phyloP scores from a whole-genome alignment of 2,888 invertebrate species.

The Polymixis lichenea region DNA sequence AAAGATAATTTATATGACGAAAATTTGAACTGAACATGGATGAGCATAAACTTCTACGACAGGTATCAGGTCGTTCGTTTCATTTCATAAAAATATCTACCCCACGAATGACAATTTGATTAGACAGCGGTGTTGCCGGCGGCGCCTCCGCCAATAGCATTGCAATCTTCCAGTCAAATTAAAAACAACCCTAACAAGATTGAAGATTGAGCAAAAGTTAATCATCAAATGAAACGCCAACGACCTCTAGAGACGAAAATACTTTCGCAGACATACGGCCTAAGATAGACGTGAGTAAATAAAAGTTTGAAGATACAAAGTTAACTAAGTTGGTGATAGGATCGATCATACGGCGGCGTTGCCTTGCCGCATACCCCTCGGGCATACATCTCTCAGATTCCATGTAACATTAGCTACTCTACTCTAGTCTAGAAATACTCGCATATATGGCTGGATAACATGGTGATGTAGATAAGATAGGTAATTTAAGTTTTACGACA shows the following conservation, averaged over 20 bases:
- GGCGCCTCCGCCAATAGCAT: constrained; percentile 16
- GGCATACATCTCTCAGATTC: constrained; percentile 63
- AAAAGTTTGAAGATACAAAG: constrained; percentile 53
- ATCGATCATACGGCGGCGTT: constrained; percentile 62
- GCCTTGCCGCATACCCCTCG: constrained; percentile 57
- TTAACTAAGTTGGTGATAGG: constrained; percentile 60
- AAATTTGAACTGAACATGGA: neutral
- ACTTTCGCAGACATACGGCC: constrained; percentile 35
- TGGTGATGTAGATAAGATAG: neutral
- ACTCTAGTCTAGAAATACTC: constrained; percentile 36
- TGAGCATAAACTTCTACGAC: neutral
- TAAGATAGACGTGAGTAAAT: constrained; percentile 49
- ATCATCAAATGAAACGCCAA: constrained; percentile 35
- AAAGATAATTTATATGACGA: neutral
- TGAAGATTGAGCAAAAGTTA: constrained; percentile 38
- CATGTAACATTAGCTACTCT: constrained; percentile 51
- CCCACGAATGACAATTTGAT: constrained; percentile 17
- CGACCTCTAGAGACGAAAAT: constrained; percentile 42
- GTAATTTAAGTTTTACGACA: constrained; percentile 5
- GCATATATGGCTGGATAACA: constrained; percentile 3
- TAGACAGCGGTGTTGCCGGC: constrained; percentile 11
- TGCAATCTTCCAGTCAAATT: constrained; percentile 41
- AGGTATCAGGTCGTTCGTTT: neutral
- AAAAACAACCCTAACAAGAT: constrained; percentile 43
- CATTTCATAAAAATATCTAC: constrained; percentile 18